phyloP scores from a whole-genome alignment of 2,888 invertebrate species.

The Trissonchulus sp. region DNA sequence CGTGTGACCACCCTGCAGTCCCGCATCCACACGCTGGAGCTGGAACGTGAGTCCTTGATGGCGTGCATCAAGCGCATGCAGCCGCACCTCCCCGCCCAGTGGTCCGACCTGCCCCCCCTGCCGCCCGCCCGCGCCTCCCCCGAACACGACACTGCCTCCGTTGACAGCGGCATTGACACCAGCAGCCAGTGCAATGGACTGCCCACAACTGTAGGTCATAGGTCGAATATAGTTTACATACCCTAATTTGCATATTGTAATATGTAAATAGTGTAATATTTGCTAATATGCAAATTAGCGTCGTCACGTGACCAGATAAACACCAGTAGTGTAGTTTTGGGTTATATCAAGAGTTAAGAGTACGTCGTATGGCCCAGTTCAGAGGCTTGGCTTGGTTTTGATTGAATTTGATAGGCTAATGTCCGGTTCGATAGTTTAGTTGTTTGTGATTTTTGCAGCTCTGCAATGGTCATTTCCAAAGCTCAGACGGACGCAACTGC shows the following conservation, averaged over 20 bases:
- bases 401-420: no score
- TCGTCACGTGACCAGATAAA: no score
- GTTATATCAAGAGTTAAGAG: no score
- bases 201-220: background rate
- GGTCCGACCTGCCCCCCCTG: background rate
- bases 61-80: constrained; percentile 31
- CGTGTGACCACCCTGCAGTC: constrained; percentile 33
- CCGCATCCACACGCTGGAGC: constrained; percentile 34
- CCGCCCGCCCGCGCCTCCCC: constrained; percentile 19
- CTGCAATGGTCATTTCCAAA: no score
- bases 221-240: no score
- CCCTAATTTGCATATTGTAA: background rate
- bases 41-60: constrained; percentile 34
- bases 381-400: no score
- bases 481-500: no score
- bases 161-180: background rate
- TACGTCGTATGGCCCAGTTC: no score
- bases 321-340: no score
- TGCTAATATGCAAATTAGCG: background rate
- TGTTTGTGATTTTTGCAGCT: no score
- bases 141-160: constrained; percentile 30
- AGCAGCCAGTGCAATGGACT: background rate
- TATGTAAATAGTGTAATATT: background rate
- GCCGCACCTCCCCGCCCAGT: background rate
- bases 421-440: no score